Base-by-base conservation (phyloP, 2,797 vertebrate genomes). In the Sandelia bainsii region DNA sequence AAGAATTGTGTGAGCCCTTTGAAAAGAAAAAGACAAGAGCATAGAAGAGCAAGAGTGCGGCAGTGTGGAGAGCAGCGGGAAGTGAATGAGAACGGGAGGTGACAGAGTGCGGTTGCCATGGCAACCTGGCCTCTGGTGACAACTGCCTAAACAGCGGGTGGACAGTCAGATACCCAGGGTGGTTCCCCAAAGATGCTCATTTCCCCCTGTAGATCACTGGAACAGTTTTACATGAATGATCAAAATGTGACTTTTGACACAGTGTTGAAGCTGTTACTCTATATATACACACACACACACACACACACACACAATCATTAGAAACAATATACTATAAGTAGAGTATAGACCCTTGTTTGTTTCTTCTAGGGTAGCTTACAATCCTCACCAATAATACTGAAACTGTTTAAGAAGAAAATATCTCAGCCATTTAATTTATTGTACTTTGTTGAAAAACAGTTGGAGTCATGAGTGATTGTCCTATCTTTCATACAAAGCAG, bases 61-160 rank as follows among this genome's bases (percentile, higher is more conserved):
- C 65, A 52, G 81, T 72, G 77, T 72, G 80, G 72, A 75, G 77
- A 84, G 71, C 85, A 79, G 81, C 79, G 70, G 77, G 83, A 83
- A 88, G 72, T 52, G 14, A 83, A 65, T 25, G 51, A 79, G 79
- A 85, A 75, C 9, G 45, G 59, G 75, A 84, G 77, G 84, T 88
- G 90, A 90, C 81, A 72, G 77, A 89, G 80, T 88, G 79, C 53
- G 10, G 89, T 93, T 91, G 79, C 91, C 91, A 22, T 87, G 90
- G 88, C 77, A 93, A 92, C 92, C 50, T 46, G 81, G 73, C 85
- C 84, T 85, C 90, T 84, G 65, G 85, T 83, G 88, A 91, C 80
- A 78, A 87, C 65, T 50, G 76, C 67, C 86, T 89, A 87, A 92
- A 91, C 90, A 89, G 86, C 85, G 69, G 64, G 85, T 11, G 76